Evolutionary conservation across 2,113 vertebrate genomes (phyloP), one percentile per base, ranked within the genome.

Genomic region (Chelonoidis abingdonii): DNA sequence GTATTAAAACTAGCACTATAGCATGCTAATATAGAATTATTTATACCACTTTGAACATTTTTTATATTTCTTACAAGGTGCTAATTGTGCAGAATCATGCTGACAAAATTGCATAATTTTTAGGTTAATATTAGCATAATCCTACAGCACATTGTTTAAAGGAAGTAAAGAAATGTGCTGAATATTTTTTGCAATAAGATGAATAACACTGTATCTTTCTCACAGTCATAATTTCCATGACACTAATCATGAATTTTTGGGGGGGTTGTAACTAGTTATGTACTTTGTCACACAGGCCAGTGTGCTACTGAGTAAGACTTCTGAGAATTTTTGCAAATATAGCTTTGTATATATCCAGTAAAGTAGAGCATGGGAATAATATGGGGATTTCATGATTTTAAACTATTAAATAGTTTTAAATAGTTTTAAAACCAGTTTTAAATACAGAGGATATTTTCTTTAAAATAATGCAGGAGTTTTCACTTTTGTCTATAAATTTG

Each of bases 121-220:
- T 97, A 97, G 96, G 97, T 97, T 98, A 97, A 96, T 95, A 98
- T 98, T 98, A 97, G 93, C 96, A 98, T 98, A 98, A 97, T 95
- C 92, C 84, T 94, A 62, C 87, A 88, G 86, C 93, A 72, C 49
- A 59, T 83, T 93, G 56, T 97, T 97, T 88, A 95, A 53, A 94
- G 96, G 47, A 38, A 96, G 72, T 85, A 8, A 53, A 97, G 59
- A 88, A 96, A 8, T 92, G 91, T 59, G 29, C 1, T 17, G 41
- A 93, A 76, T 95, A 25, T 82, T 96, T 97, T 97, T 96, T 53
- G 59, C 52, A 92, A 8, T n/a, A 56, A 85, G 13, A 88, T 35
- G 27, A 92, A 56, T 72, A 94, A 93, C 29, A 81, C 5, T 2
- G 0, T 5, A 14, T 35, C 1, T 88, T 52, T 94, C 24, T 84